These are phyloP conservation scores for Cephus pulcher DNA, from an alignment of 2,888 invertebrate genomes.

Conservation along the genomic window DNA sequence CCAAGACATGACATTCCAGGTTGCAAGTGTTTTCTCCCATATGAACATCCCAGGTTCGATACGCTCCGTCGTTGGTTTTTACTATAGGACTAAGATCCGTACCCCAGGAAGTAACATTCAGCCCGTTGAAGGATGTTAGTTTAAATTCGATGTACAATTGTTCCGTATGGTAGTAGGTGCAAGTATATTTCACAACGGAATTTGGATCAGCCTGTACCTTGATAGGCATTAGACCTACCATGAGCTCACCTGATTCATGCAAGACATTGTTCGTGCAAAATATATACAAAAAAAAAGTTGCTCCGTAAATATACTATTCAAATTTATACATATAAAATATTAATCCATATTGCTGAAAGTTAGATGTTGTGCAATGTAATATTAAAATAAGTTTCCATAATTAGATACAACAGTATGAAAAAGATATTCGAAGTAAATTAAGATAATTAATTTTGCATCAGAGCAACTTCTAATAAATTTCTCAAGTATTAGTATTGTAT, in stretches of 20 bases:
- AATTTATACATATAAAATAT: neutral
- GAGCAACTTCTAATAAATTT: neutral
- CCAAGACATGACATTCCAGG: slow-evolving; percentile 51
- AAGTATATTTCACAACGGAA: slow-evolving; percentile 65
- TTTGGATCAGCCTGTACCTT: slow-evolving; percentile 63
- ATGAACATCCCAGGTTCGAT: slow-evolving; percentile 55
- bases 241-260: slow-evolving; percentile 58
- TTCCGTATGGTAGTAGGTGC: slow-evolving; percentile 67
- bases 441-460: neutral
- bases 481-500: slow-evolving; percentile 11
- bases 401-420: slow-evolving; percentile 16
- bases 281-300: slow-evolving; percentile 1
- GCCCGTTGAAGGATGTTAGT: slow-evolving; percentile 43
- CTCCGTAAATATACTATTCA: neutral
- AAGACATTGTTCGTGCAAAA: slow-evolving; percentile 36
- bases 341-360: neutral
- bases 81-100: slow-evolving; percentile 30
- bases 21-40: slow-evolving; percentile 51
- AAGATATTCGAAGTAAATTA: slow-evolving; percentile 1
- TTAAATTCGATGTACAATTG: slow-evolving; percentile 63
- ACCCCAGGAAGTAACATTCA: slow-evolving; percentile 41
- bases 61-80: slow-evolving; percentile 38
- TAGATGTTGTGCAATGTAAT: neutral
- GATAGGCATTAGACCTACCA: slow-evolving; percentile 68
- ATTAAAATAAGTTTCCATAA: neutral